Evolutionary conservation across 2,888 invertebrate species (phyloP).

Genomic region (Helleia helle): DNA sequence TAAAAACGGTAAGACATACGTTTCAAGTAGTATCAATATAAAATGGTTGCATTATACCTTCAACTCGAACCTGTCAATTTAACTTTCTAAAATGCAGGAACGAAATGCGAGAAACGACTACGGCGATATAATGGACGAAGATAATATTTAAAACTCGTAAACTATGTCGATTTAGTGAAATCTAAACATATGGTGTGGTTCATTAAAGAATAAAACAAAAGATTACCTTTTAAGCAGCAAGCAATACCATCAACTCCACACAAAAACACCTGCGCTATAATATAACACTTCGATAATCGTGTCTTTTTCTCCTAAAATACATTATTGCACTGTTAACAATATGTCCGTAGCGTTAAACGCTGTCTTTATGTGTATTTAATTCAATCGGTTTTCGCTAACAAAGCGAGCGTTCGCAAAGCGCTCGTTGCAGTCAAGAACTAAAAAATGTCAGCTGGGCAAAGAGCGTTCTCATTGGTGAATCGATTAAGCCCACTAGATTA

Average conservation of each 20-base stretch:
- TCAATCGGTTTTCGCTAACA: constrained; percentile 30
- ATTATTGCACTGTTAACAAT: constrained; percentile 66
- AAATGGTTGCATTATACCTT: constrained; percentile 27
- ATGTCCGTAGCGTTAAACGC: constrained; percentile 59
- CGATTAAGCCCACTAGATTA: constrained; percentile 61
- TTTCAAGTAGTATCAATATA: constrained; percentile 19
- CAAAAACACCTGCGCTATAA: constrained; percentile 66
- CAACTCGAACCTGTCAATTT: constrained; percentile 27
- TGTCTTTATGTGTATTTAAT: constrained; percentile 52
- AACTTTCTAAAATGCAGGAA: constrained; percentile 42
- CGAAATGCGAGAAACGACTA: constrained; percentile 12
- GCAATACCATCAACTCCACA: constrained; percentile 55
- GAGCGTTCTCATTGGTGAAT: constrained; percentile 64
- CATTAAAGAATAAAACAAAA: constrained; percentile 32
- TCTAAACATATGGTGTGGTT: constrained; percentile 43
- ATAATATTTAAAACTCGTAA: constrained; percentile 8
- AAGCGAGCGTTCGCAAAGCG: constrained; percentile 43
- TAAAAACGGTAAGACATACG: constrained; percentile 6
- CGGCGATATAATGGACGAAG: constrained; percentile 2
- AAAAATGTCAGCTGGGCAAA: constrained; percentile 61
- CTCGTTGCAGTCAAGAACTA: constrained; percentile 52
- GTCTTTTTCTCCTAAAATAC: constrained; percentile 72
- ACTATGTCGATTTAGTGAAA: constrained; percentile 21
- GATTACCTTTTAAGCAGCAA: constrained; percentile 56
- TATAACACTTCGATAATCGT: constrained; percentile 67